Evolutionary conservation across 64 coral and sea anemone genomes (phyloP).

Genomic region (Montipora capricornis): DNA sequence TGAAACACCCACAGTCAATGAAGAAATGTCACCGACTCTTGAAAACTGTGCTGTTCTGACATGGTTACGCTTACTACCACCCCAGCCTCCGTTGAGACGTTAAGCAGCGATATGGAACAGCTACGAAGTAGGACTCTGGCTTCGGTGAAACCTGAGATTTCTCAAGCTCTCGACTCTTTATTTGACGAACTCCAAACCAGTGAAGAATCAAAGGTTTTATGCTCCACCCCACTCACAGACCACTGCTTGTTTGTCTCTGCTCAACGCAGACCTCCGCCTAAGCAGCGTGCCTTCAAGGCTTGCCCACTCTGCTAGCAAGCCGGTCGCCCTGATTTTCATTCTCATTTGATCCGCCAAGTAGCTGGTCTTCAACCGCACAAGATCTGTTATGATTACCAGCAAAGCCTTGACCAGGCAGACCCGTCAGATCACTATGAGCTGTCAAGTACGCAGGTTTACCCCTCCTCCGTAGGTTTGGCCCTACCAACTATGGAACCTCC

Average conservation of each 20-base stretch:
- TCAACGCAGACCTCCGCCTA: neutral
- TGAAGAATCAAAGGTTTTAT: slow-evolving; percentile 31
- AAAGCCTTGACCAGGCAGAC: too few species aligned
- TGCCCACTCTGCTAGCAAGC: slow-evolving; percentile 16
- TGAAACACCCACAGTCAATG: neutral
- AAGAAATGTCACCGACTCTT: slow-evolving; percentile 22
- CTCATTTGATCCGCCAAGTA: neutral
- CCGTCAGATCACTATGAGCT: too few species aligned
- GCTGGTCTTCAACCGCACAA: neutral
- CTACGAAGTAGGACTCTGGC: neutral
- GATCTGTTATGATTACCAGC: too few species aligned
- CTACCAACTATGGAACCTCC: neutral
- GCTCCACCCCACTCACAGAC: neutral
- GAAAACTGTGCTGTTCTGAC: slow-evolving; percentile 48
- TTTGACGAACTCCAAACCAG: slow-evolving; percentile 8
- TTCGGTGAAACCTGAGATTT: slow-evolving; percentile 42
- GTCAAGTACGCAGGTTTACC: too few species aligned
- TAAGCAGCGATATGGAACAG: slow-evolving; percentile 39
- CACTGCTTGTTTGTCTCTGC: neutral
- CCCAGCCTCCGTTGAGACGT: neutral
- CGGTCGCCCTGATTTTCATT: neutral
- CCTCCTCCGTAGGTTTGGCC: too few species aligned
- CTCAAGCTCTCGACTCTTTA: slow-evolving; percentile 31
- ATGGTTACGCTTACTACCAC: slow-evolving; percentile 30
- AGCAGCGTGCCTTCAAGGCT: neutral